Base-by-base conservation (phyloP, 2,113 vertebrate genomes). In the Speoplatyrhinus poulsoni region DNA sequence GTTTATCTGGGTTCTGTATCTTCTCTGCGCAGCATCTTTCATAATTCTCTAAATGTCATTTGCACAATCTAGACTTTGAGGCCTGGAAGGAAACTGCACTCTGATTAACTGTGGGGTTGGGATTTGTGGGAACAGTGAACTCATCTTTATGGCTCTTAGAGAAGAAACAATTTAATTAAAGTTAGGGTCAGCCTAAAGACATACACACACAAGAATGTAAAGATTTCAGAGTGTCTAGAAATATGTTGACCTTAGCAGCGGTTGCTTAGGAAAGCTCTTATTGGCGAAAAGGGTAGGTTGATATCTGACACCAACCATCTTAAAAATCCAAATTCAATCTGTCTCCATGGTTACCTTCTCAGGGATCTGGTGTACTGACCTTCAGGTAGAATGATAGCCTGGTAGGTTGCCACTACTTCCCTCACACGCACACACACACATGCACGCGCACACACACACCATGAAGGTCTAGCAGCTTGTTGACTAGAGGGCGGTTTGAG, bases 41-140 rank as follows among this genome's bases (percentile, higher is more conserved):
- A 69, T 76, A 36, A 73, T 76, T 77, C 36, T 77, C 56, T 60
- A 84, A 89, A 89, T 83, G 87, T 83, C 82, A 86, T 82, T 61
- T 82, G 73, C 64, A 62, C 82, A 76, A 84, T 80, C 4, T 41
- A 76, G 73, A 60, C 69, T 65, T 49, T 5, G 16, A 66, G 70
- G 65, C 60, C 76, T 62, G 80, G 70, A 77, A 69, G 80, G 75
- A 85, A 48, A 79, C 68, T 70, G 41, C 13, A 10, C 73, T 56
- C 11, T 10, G 56, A 19, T 58, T 26, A 32, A 16, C 16, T 41
- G 36, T 41, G 36, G 36, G 36, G 36, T 10, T 1, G 12, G 26
- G 12, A 55, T 60, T 53, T 49, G 33, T 69, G 61, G 72, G 49
- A 59, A 65, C 46, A 63, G 63, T 49, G 52, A 63, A 73, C 65